A percentile compares a stretch with the other conserved stretches of the same genome.
phyloP scores from a whole-genome alignment of 2,888 invertebrate species.

The Trypoxylon attenuatum region DNA sequence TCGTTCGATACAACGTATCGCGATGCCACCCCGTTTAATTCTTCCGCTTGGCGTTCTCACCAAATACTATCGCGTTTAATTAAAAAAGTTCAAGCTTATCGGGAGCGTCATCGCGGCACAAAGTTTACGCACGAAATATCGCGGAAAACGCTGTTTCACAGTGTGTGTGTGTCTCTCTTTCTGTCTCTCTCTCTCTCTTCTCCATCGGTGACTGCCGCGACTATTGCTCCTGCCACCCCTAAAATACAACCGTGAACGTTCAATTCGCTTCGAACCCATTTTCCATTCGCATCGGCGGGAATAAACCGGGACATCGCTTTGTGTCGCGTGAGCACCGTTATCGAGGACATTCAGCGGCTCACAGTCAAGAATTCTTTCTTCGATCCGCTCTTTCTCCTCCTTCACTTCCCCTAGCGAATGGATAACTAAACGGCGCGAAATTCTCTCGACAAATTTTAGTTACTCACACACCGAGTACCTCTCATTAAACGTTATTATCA shows the following conservation, averaged over 20 bases:
- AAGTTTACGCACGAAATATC: neutral
- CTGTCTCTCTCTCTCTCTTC: neutral
- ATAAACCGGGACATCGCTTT: no score
- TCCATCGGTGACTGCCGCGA: no score
- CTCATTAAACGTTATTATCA: conserved; percentile 54
- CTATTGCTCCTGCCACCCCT: no score
- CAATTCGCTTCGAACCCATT: neutral
- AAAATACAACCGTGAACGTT: neutral
- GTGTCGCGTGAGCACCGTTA: no score
- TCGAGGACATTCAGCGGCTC: neutral
- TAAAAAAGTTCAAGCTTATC: neutral
- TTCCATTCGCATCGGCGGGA: neutral
- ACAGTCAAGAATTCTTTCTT: neutral
- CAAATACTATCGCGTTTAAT: neutral
- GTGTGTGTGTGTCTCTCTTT: neutral
- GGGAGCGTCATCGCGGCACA: neutral
- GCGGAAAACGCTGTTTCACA: neutral
- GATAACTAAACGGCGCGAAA: neutral
- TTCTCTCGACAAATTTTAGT: conserved; percentile 29
- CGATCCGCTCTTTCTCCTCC: neutral
- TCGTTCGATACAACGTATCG: conserved; percentile 43
- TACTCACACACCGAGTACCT: conserved; percentile 30
- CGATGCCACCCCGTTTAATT: neutral
- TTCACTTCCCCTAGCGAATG: neutral
- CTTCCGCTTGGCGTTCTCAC: neutral